Percentiles rank a stretch among this genome's conserved stretches.
phyloP scores from a whole-genome alignment of 2,797 vertebrate genomes.

The Falco peregrinus region DNA sequence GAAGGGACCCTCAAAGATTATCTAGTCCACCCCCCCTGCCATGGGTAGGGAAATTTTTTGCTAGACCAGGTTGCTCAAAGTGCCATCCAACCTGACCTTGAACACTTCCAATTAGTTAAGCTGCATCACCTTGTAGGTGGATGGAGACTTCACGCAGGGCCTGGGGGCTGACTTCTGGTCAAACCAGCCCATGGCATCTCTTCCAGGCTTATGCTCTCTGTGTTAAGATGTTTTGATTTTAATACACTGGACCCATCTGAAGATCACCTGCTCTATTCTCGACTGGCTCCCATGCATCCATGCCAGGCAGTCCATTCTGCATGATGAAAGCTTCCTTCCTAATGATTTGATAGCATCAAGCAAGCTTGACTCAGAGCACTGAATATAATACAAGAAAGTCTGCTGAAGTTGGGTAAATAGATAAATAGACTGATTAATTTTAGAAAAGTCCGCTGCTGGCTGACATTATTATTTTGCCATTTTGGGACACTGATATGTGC shows the following conservation, averaged over 20 bases:
- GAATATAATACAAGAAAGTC: not conserved
- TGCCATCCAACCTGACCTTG: not conserved
- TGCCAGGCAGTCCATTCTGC: not conserved
- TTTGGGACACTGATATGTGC: not conserved
- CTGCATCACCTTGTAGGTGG: not conserved
- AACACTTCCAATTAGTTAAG: not conserved
- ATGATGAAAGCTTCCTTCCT: not conserved
- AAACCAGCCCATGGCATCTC: not conserved
- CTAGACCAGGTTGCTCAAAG: not conserved
- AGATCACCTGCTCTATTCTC: not conserved
- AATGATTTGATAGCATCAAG: not conserved
- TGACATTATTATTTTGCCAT: not conserved
- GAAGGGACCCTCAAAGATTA: not conserved
- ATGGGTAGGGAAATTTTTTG: not conserved
- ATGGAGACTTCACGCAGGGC: not conserved
- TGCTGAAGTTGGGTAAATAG: not conserved
- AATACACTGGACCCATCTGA: not conserved
- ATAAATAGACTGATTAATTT: not conserved
- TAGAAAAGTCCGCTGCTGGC: not conserved
- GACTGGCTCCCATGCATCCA: not conserved
- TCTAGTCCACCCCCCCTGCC: not conserved
- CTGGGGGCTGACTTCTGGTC: not conserved
- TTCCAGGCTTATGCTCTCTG: not conserved
- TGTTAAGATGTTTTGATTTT: not conserved
- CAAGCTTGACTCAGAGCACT: not conserved